Percentiles rank a stretch among this genome's conserved stretches.
These are phyloP conservation scores for Percopsis transmontana DNA, from an alignment of 2,113 vertebrate genomes.

Conservation along the genomic window DNA sequence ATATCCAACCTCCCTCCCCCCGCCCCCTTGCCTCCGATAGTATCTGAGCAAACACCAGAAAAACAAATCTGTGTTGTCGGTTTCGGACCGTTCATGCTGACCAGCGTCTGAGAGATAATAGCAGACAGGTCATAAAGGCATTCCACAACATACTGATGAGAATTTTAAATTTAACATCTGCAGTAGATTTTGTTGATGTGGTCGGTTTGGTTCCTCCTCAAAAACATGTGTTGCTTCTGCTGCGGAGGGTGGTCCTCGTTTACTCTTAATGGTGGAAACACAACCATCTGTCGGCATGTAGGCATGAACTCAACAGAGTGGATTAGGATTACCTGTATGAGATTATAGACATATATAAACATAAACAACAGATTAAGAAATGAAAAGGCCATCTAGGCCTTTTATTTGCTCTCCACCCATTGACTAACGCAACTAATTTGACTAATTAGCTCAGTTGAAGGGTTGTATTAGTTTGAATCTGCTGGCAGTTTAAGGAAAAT, in stretches of 20 bases:
- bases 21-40: background rate
- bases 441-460: too few species aligned
- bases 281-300: constrained; percentile 18
- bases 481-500: too few species aligned
- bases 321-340: background rate
- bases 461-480: too few species aligned
- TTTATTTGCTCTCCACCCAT: too few species aligned
- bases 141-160: constrained; percentile 13
- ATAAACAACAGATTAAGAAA: too few species aligned
- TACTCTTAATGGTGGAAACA: constrained; percentile 8
- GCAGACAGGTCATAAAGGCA: constrained; percentile 21
- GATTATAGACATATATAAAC: too few species aligned
- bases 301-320: constrained; percentile 12
- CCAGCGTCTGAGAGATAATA: constrained; percentile 10
- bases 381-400: too few species aligned
- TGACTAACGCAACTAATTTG: too few species aligned
- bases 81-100: background rate
- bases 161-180: constrained; percentile 9
- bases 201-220: constrained; percentile 29
- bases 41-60: constrained; percentile 10
- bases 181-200: background rate
- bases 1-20: background rate
- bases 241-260: constrained; percentile 47
- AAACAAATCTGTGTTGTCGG: background rate
- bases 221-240: constrained; percentile 26